Percentiles rank a stretch among this genome's conserved stretches.
Conservation (phyloP, 2,888 invertebrate genomes). For the Troglohyphantes excavatus region DNA sequence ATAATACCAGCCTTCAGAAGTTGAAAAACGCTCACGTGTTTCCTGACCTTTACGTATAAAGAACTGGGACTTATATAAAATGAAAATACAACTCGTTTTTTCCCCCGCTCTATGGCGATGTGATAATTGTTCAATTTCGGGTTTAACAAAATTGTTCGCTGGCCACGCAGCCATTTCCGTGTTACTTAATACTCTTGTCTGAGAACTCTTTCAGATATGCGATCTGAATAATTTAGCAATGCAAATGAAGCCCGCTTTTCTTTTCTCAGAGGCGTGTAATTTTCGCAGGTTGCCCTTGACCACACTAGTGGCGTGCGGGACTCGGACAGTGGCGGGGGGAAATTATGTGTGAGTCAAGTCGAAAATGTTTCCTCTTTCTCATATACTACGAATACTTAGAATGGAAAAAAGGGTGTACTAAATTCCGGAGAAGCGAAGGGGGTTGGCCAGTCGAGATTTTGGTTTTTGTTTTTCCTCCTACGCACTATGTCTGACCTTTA, state of each 20-base stretch:
- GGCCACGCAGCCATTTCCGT: not conserved
- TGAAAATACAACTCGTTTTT: no score
- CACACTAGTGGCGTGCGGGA: constrained; percentile 29
- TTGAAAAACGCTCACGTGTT: no score
- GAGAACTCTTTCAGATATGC: not conserved
- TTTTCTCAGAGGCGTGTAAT: constrained; percentile 15
- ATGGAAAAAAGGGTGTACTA: not conserved
- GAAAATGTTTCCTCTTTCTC: constrained; percentile 30
- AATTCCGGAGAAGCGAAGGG: constrained; percentile 6
- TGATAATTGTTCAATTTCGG: not conserved
- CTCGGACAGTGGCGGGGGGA: not conserved
- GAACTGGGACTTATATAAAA: no score
- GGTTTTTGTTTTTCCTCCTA: not conserved
- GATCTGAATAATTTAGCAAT: constrained; percentile 42
- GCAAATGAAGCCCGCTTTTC: constrained; percentile 6
- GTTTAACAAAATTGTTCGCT: not conserved
- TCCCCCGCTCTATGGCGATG: no score
- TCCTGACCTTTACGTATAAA: no score
- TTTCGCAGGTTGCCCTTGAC: constrained; percentile 48
- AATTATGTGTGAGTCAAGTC: constrained; percentile 26
- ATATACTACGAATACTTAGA: not conserved
- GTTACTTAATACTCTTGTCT: constrained; percentile 7
- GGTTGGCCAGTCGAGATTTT: not conserved
- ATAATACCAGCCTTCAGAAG: no score
- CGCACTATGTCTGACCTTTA: not conserved